Conservation (phyloP, 2,888 invertebrate species). For the Megastigmus dorsalis region DNA sequence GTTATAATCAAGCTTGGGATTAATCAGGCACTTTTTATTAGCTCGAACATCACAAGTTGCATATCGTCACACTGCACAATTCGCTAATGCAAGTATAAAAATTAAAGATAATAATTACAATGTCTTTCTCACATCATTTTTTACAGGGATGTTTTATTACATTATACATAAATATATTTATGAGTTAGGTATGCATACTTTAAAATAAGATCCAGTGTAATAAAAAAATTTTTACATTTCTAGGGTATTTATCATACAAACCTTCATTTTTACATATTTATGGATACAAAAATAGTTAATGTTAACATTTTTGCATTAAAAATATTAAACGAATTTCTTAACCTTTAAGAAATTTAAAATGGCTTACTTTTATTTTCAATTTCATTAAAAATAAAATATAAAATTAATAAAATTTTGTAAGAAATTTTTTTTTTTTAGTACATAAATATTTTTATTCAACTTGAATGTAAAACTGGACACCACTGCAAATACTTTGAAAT, state of each 20-base stretch:
- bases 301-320: no score
- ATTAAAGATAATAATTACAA: slow-evolving; percentile 38
- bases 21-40: slow-evolving; percentile 51
- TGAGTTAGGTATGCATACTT: slow-evolving; percentile 5
- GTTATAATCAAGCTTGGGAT: slow-evolving; percentile 35
- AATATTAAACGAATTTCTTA: no score
- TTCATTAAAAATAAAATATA: no score
- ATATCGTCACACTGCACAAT: slow-evolving; percentile 30
- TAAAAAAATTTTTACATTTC: no score
- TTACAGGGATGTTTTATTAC: slow-evolving; percentile 7
- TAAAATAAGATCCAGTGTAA: neutral
- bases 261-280: no score
- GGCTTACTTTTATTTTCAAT: no score
- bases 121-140: slow-evolving; percentile 21
- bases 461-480: slow-evolving; percentile 32
- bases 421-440: no score
- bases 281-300: no score
- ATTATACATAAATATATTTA: slow-evolving; percentile 24
- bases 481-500: slow-evolving; percentile 25
- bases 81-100: slow-evolving; percentile 37
- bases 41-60: neutral
- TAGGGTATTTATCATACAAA: no score
- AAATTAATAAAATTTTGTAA: no score
- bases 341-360: no score
- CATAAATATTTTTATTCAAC: no score